Evolutionary conservation across 2,888 invertebrate species (phyloP), one percentile per base, ranked within the genome.

Genomic region (Spisula subtruncata): DNA sequence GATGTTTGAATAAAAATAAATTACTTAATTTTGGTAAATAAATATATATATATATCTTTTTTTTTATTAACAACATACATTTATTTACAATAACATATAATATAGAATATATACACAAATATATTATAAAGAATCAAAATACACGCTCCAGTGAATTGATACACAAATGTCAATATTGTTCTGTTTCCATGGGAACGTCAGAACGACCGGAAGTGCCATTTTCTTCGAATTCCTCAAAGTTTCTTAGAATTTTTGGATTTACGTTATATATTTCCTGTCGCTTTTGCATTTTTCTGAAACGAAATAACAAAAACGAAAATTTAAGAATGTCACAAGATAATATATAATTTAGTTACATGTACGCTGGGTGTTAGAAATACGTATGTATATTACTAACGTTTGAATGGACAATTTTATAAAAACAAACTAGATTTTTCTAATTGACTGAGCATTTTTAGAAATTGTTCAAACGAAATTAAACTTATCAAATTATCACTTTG

Each of bases 201-300:
- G 94, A 92, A 85, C 92, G 87, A 16, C 92, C 94, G 1, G 94
- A 93, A 18, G 94, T 94, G 35, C 93, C 94, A 75, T 93, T 94
- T 86, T 93, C 94, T 71, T 89, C 89, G 48, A 90, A 92, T 32
- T 93, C 91, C 82, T 94, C 92, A 82, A 94, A 91, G 54, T 92
- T 90, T 81, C 93, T 90, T 14, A 91, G 85, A 51, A 92, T 89
- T 86, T 94, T 93, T 8, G 94, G 94, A 80, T 94, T 94, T 0
- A 94, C 94, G 60, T 94, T 94, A 83, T 94, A 94, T 25, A 94
- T 94, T 84, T 94, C 94, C 87, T 94, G 93, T 66, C 90, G 86
- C 80, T 93, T 92, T 56, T 87, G 91, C 8, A 88, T 48, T 86
- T 92, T 91, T 79, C 94, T 94, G 88, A 35, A 93, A 92, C 20